Percentiles rank a stretch among this genome's conserved stretches.
Conservation (phyloP, 2,888 invertebrate genomes). For the Vannuccia rotundouncinata region DNA sequence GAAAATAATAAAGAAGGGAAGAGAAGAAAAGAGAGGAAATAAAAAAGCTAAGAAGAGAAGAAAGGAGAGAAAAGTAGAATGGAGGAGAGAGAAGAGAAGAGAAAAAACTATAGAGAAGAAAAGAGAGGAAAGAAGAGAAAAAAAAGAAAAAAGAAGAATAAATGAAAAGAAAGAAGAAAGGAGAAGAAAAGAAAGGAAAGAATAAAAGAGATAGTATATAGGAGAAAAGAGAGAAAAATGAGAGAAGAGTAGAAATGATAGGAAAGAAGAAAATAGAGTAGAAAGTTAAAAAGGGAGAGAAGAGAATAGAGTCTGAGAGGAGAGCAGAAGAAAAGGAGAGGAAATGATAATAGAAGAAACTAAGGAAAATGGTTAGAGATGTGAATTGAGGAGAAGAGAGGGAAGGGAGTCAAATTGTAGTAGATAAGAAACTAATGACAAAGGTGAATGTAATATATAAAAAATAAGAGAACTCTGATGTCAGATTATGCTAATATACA, state of each 20-base stretch:
- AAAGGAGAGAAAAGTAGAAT: not conserved
- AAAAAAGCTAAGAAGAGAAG: not conserved
- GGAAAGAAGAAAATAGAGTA: not conserved
- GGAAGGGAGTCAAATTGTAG: too few species aligned
- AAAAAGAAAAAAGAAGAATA: not conserved
- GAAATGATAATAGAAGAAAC: not conserved
- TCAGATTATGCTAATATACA: too few species aligned
- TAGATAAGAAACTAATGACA: too few species aligned
- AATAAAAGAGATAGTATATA: not conserved
- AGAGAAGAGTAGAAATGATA: not conserved
- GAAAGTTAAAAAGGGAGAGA: not conserved
- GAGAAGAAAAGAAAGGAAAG: not conserved
- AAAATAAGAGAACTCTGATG: too few species aligned
- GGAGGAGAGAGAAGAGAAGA: too few species aligned
- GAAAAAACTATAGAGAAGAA: not conserved
- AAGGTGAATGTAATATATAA: too few species aligned
- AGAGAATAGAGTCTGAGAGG: not conserved
- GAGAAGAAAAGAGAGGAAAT: not conserved
- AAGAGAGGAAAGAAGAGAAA: not conserved
- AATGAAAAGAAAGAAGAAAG: constrained; percentile 2
- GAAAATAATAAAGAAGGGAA: not conserved
- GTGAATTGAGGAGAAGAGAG: too few species aligned
- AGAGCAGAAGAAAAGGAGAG: not conserved
- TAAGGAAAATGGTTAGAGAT: too few species aligned
- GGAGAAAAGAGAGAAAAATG: not conserved